Conservation (phyloP, 1,140 invertebrate genomes). For the Temnothorax curvispinosus region DNA sequence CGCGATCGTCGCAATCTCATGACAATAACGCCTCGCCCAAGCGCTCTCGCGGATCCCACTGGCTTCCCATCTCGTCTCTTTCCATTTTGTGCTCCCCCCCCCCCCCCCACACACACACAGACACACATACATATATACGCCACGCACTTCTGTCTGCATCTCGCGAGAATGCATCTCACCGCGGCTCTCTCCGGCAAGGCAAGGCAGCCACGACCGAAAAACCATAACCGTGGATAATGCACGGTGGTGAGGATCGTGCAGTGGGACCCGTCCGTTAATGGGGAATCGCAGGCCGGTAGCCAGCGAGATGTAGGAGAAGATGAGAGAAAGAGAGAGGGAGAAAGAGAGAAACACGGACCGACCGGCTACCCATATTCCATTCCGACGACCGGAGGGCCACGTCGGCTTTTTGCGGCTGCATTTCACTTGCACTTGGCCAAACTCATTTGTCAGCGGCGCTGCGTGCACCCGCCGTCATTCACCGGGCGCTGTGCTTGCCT, state of each 20-base stretch:
- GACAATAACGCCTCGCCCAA: conserved; percentile 9
- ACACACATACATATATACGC: background rate
- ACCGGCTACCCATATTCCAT: conserved; percentile 66
- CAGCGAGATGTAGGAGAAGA: conserved; percentile 24
- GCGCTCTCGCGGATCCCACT: conserved; percentile 31
- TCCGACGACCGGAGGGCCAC: conserved; percentile 59
- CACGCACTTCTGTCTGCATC: conserved; percentile 14
- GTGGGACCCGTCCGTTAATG: conserved; percentile 57
- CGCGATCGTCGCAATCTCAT: conserved; percentile 37
- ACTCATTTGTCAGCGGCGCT: conserved; percentile 63
- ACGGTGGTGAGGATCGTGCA: conserved; percentile 53
- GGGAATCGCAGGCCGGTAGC: conserved; percentile 53
- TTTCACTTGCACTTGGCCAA: conserved; percentile 66
- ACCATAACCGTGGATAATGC: conserved; percentile 67
- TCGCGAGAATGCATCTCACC: conserved; percentile 35
- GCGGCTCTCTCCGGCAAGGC: conserved; percentile 35
- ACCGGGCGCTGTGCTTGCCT: background rate
- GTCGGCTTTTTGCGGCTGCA: conserved; percentile 58
- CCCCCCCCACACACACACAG: background rate
- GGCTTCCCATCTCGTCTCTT: conserved; percentile 12
- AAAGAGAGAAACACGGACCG: conserved; percentile 60
- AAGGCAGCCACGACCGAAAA: conserved; percentile 61
- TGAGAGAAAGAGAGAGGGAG: background rate
- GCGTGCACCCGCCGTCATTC: conserved; percentile 4
- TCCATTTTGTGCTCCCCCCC: conserved; percentile 10